These are phyloP conservation scores for Chaenodraco wilsoni DNA, from an alignment of 2,797 vertebrate genomes.

Conservation along the genomic window DNA sequence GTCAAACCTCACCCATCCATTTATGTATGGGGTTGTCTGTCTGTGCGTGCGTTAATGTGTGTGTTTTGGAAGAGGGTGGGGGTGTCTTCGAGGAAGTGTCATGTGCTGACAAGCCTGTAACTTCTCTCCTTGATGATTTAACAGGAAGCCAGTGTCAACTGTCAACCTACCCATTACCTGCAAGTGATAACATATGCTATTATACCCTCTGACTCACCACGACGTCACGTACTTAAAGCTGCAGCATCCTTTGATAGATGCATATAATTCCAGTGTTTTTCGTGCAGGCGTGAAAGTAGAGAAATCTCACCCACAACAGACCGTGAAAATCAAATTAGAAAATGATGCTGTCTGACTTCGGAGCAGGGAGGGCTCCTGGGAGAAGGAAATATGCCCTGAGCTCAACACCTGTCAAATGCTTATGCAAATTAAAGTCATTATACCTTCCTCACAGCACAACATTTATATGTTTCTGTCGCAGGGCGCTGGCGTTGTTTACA, in stretches of 20 bases:
- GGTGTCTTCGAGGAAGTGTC: slow-evolving; percentile 47
- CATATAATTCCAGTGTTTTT: slow-evolving; percentile 43
- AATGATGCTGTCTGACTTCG: slow-evolving; percentile 45
- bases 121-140: slow-evolving; percentile 64
- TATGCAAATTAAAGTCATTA: slow-evolving; percentile 52
- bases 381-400: slow-evolving; percentile 46
- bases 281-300: slow-evolving; percentile 37
- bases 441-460: slow-evolving; percentile 21
- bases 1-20: slow-evolving; percentile 57
- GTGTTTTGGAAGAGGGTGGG: slow-evolving; percentile 21
- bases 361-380: slow-evolving; percentile 30
- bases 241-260: slow-evolving; percentile 28
- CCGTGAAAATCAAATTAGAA: slow-evolving; percentile 54
- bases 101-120: slow-evolving; percentile 73
- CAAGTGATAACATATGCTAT: slow-evolving; percentile 65
- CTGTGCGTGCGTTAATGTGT: slow-evolving; percentile 35
- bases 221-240: slow-evolving; percentile 16
- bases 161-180: slow-evolving; percentile 69
- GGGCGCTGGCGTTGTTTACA: slow-evolving; percentile 7
- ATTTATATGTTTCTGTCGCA: slow-evolving; percentile 16
- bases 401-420: slow-evolving; percentile 63
- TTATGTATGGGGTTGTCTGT: slow-evolving; percentile 35
- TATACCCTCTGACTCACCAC: slow-evolving; percentile 57
- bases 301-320: slow-evolving; percentile 41
- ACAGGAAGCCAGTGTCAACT: slow-evolving; percentile 66